phyloP scores from a whole-genome alignment of 2,797 vertebrate genomes.

The Urocyon cinereoargenteus region DNA sequence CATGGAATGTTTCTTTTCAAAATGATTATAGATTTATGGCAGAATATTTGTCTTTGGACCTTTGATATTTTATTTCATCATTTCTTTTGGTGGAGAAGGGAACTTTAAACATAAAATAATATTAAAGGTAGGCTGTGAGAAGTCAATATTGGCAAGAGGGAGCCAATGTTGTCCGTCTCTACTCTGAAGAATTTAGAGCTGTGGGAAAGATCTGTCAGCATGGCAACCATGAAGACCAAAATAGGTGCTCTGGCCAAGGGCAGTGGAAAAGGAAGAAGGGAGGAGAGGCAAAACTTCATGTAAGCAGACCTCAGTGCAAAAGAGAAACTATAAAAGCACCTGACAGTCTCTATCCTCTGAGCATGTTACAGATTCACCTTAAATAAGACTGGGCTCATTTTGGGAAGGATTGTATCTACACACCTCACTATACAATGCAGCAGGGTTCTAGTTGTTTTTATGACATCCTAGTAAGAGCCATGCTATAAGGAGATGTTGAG shows the following conservation, averaged over 20 bases:
- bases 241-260: background rate
- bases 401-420: background rate
- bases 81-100: background rate
- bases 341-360: background rate
- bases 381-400: background rate
- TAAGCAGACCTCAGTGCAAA: background rate
- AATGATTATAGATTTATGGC: background rate
- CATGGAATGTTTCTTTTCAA: background rate
- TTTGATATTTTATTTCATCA: background rate
- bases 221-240: background rate
- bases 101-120: background rate
- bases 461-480: background rate
- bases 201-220: background rate
- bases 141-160: background rate
- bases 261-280: too few relatives aligned
- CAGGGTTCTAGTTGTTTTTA: background rate
- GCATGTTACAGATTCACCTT: background rate
- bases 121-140: background rate
- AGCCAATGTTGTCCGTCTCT: background rate
- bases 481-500: background rate
- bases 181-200: background rate
- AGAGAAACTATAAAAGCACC: background rate
- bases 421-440: background rate
- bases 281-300: background rate
- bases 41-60: background rate